Evolutionary conservation across 2,888 invertebrate species (phyloP).

Genomic region (Mamestra brassicae): DNA sequence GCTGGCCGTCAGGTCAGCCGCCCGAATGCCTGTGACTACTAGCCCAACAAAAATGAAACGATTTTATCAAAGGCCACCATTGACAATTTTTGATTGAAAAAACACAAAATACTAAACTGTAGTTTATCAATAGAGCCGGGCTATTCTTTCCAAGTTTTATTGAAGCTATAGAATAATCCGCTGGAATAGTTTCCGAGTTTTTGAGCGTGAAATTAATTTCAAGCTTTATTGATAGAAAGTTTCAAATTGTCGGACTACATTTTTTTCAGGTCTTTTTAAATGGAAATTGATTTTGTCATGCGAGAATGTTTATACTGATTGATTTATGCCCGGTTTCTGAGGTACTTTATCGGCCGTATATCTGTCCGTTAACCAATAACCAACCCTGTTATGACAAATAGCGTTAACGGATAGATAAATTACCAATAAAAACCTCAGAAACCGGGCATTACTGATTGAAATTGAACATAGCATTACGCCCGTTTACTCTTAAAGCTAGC

Average conservation of each 20-base stretch:
- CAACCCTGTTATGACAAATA: no score
- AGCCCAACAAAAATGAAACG: no score
- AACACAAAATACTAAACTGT: conserved; percentile 48
- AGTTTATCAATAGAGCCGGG: conserved; percentile 37
- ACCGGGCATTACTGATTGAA: no score
- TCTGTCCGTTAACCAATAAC: no score
- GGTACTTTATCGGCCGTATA: no score
- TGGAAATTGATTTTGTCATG: conserved; percentile 18
- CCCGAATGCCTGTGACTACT: not conserved
- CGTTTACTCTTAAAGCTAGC: no score
- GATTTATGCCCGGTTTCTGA: not conserved
- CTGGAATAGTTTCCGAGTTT: conserved; percentile 51
- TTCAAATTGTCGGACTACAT: conserved; percentile 21
- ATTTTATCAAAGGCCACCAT: conserved; percentile 33
- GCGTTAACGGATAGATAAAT: no score
- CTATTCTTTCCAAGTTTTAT: conserved; percentile 44
- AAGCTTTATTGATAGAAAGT: conserved; percentile 36
- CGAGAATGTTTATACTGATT: not conserved
- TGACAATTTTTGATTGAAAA: conserved; percentile 58
- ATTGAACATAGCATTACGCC: no score
- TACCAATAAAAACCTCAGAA: no score
- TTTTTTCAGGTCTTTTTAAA: conserved; percentile 21
- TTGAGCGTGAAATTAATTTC: conserved; percentile 55
- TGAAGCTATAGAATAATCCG: conserved; percentile 41
- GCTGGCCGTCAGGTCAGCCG: no score